Evolutionary conservation across 2,113 vertebrate genomes (phyloP).

Genomic region (Channa argus): DNA sequence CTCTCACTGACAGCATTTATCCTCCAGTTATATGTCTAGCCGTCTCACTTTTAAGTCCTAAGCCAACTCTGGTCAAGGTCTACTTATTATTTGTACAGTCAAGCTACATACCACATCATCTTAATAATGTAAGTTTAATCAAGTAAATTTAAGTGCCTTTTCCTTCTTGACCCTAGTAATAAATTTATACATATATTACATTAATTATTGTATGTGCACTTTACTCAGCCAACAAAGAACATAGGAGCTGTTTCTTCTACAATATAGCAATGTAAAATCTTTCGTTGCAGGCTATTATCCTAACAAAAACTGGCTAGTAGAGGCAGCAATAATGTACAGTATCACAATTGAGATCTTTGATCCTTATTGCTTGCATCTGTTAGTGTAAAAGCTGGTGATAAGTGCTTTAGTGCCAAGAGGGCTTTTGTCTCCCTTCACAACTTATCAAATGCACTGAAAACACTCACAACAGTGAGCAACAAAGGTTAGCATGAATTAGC

Average conservation of each 20-base stretch:
- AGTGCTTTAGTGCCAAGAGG: slow-evolving; percentile 30
- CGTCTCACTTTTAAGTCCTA: slow-evolving; percentile 2
- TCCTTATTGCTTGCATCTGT: slow-evolving; percentile 23
- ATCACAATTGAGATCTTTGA: slow-evolving; percentile 8
- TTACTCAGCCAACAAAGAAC: no score
- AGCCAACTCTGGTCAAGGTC: slow-evolving; percentile 1
- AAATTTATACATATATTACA: no score
- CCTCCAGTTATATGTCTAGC: neutral
- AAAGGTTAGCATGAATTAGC: slow-evolving; percentile 55
- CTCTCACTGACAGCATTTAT: slow-evolving; percentile 27
- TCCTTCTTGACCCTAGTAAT: no score
- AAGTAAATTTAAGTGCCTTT: no score
- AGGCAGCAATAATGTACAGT: neutral
- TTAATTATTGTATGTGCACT: no score
- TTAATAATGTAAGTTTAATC: no score
- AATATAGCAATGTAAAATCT: neutral
- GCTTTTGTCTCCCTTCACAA: slow-evolving; percentile 43
- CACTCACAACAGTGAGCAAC: neutral
- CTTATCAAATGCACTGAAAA: slow-evolving; percentile 48
- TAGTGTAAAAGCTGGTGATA: slow-evolving; percentile 32
- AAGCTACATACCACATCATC: no score
- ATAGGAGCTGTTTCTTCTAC: neutral
- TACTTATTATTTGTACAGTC: neutral
- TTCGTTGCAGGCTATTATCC: neutral
- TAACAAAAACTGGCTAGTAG: neutral